Conservation (phyloP, 64 coral and sea anemone genomes). For the Porites lutea region DNA sequence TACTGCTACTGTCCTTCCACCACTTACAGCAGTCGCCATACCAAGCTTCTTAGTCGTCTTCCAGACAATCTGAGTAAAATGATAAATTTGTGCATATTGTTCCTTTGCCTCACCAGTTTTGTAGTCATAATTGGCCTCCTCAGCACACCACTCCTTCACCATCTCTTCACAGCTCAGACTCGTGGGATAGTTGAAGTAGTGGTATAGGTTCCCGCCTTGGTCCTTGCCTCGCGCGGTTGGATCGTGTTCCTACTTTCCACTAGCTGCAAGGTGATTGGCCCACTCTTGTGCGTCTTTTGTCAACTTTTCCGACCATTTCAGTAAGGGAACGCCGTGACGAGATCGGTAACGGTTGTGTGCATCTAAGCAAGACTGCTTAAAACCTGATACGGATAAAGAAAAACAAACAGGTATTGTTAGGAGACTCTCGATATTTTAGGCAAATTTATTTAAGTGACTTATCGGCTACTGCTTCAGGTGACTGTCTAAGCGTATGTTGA, state of each 20-base stretch:
- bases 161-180: neutral
- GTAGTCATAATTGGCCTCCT: slow-evolving; percentile 32
- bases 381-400: neutral
- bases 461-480: too few species aligned
- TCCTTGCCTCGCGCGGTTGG: slow-evolving; percentile 9
- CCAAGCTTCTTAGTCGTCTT: slow-evolving; percentile 46
- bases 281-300: slow-evolving; percentile 38
- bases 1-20: neutral
- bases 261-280: slow-evolving; percentile 40
- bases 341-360: slow-evolving; percentile 36
- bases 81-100: neutral
- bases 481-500: too few species aligned
- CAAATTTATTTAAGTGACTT: too few species aligned
- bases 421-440: too few species aligned
- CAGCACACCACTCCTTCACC: slow-evolving; percentile 37
- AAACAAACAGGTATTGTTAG: too few species aligned
- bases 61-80: slow-evolving; percentile 66
- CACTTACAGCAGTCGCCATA: slow-evolving; percentile 1
- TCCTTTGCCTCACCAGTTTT: neutral
- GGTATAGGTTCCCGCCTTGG: slow-evolving; percentile 69
- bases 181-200: neutral
- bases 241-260: slow-evolving; percentile 27
- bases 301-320: slow-evolving; percentile 32
- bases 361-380: slow-evolving; percentile 18
- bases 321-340: slow-evolving; percentile 1